Evolutionary conservation across 2,888 invertebrate genomes (phyloP), one percentile per base, ranked within the genome.

Genomic region (Limnephilus lunatus): DNA sequence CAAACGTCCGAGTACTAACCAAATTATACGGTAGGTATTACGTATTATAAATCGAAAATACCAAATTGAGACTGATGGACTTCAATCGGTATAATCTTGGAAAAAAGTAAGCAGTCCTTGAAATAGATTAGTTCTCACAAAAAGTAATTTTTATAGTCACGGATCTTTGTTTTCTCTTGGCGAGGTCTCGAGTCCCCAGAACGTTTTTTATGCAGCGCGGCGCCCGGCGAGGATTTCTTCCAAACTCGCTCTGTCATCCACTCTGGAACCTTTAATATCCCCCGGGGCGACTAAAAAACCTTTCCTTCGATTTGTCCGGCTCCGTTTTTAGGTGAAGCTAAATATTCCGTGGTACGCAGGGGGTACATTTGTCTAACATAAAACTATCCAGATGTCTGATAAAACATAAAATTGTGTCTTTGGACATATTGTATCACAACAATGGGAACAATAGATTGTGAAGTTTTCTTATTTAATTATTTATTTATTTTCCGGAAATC

Each of bases 271-370:
- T 44, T 30, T 86, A 86, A 86, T 86, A 86, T 86, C 86, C 86
- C 86, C 30, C 86, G 86, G 44, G 86, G 44, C 86, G 86, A 14
- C 44, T 44, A 86, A 86, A 85, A 86, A 86, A 86, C 85, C 86
- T 86, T 31, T 68, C 68, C 25, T 44, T 85, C 86, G 86, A 86
- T 86, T 86, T 86, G 86, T 86, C 44, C 86, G 44, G n/a, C 39
- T 86, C 86, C 44, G 86, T 86, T 86, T 86, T 86, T 44, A 39
- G 86, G 86, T 48, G 39, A 86, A n/a, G 39, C 48, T 86, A 48
- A 86, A 44, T 35, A 86, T 86, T 44, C 44, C 12, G 39, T 86
- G n/a, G 48, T 39, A 48, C 39, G 30, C 30, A 44, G 44, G 44
- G 48, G 30, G 15, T 83, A 86, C 39, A 86, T 44, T 86, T 86